These are phyloP conservation scores for Limnothrissa miodon DNA, from an alignment of 2,113 vertebrate genomes.

Conservation along the genomic window DNA sequence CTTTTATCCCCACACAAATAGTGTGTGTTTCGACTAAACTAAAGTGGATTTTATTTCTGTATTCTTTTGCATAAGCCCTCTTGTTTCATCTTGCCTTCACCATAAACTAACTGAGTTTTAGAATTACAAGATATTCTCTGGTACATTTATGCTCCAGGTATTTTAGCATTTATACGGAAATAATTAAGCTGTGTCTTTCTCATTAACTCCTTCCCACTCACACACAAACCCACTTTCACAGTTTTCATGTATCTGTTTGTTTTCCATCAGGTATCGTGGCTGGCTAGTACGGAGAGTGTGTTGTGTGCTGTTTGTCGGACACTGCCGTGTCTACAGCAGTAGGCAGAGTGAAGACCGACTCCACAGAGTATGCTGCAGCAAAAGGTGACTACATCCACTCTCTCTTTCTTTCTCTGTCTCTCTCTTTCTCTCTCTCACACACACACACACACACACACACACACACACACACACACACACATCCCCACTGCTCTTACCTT, in stretches of 20 bases:
- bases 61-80: background rate
- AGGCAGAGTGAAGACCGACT: conserved; percentile 53
- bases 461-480: too few species aligned
- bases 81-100: background rate
- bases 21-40: background rate
- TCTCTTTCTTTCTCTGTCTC: too few species aligned
- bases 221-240: background rate
- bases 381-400: conserved; percentile 55
- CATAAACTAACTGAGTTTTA: background rate
- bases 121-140: background rate
- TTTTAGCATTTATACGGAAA: background rate
- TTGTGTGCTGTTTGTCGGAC: conserved; percentile 65
- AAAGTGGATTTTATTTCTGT: background rate
- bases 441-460: too few species aligned
- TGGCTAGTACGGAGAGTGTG: conserved; percentile 72
- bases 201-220: background rate
- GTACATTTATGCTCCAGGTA: background rate
- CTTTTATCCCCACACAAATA: background rate
- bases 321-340: conserved; percentile 58
- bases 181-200: background rate
- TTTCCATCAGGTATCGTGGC: conserved; percentile 64
- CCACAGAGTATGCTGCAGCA: conserved; percentile 58
- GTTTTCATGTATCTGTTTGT: conserved; percentile 19
- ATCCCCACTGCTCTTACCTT: too few species aligned
- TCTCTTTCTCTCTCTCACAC: too few species aligned